These are phyloP conservation scores for Pseudomyrmex pallidus DNA, from an alignment of 1,140 invertebrate genomes.

Conservation along the genomic window DNA sequence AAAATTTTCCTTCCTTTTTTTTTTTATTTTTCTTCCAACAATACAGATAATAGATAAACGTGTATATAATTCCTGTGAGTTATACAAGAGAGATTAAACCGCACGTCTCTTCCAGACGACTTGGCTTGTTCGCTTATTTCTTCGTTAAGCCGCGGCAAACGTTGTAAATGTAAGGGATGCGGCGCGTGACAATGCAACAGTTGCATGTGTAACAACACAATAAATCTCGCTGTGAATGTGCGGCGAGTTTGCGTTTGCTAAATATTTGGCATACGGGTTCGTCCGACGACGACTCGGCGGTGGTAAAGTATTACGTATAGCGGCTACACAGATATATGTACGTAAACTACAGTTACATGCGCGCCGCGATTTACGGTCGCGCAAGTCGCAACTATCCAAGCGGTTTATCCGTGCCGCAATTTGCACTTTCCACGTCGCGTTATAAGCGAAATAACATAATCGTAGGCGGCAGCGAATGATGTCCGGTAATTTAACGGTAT, in stretches of 20 bases:
- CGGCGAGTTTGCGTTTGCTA: constrained; percentile 36
- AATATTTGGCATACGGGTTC: constrained; percentile 45
- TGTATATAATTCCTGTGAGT: neutral
- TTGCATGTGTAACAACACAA: constrained; percentile 27
- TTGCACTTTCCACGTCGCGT: constrained; percentile 41
- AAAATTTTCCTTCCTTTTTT: too few species aligned
- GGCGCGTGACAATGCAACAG: constrained; percentile 27
- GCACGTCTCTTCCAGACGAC: neutral
- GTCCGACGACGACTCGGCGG: neutral
- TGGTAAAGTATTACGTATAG: neutral
- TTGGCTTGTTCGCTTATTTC: constrained; percentile 43
- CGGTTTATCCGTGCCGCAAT: constrained; percentile 42
- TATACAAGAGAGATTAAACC: neutral
- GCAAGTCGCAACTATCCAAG: constrained; percentile 16
- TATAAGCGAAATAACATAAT: constrained; percentile 31
- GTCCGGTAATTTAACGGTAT: constrained; percentile 45
- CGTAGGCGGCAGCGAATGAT: constrained; percentile 25
- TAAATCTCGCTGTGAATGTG: constrained; percentile 35
- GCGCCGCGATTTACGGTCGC: constrained; percentile 35
- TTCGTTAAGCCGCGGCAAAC: constrained; percentile 36
- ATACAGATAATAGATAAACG: neutral
- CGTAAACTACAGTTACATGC: constrained; percentile 47
- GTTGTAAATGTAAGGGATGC: constrained; percentile 23
- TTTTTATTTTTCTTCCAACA: neutral
- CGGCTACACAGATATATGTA: neutral